Percentiles rank a stretch among this genome's conserved stretches.
Evolutionary conservation across 2,888 invertebrate genomes (phyloP).

Genomic region (Caenorhabditis angaria): DNA sequence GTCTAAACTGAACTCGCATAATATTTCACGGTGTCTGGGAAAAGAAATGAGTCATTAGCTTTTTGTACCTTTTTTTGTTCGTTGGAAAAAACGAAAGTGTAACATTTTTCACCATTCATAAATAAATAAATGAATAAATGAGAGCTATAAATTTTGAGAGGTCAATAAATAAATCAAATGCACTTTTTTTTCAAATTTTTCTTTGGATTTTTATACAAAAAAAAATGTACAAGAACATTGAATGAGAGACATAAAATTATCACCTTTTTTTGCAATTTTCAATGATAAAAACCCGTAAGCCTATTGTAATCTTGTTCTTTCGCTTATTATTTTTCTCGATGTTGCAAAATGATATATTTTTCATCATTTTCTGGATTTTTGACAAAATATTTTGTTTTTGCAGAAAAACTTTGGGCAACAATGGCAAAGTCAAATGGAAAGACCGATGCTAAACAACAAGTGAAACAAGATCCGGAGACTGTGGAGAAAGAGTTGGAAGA

Average conservation of each 20-base stretch:
- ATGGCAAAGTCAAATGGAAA: not conserved
- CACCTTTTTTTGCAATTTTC: not conserved
- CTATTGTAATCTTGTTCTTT: not conserved
- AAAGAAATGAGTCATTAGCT: too few species aligned
- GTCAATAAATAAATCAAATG: too few species aligned
- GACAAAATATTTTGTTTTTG: not conserved
- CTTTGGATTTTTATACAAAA: too few species aligned
- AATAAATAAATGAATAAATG: too few species aligned
- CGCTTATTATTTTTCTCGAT: not conserved
- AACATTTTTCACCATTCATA: too few species aligned
- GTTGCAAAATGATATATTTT: not conserved
- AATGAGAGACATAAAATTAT: too few species aligned
- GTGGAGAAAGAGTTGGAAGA: constrained; percentile 64
- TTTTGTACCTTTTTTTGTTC: too few species aligned
- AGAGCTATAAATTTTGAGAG: too few species aligned
- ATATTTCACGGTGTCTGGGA: too few species aligned
- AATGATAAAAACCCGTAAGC: not conserved
- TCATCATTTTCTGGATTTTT: not conserved
- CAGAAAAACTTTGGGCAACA: constrained; percentile 5
- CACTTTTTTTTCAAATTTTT: too few species aligned
- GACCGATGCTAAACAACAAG: not conserved
- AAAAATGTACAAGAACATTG: too few species aligned
- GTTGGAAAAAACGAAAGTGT: too few species aligned
- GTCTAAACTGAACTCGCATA: not conserved
- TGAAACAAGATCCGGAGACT: constrained; percentile 43